Conservation (phyloP, 1,140 invertebrate species). For the Venustaconcha ellipsiformis region DNA sequence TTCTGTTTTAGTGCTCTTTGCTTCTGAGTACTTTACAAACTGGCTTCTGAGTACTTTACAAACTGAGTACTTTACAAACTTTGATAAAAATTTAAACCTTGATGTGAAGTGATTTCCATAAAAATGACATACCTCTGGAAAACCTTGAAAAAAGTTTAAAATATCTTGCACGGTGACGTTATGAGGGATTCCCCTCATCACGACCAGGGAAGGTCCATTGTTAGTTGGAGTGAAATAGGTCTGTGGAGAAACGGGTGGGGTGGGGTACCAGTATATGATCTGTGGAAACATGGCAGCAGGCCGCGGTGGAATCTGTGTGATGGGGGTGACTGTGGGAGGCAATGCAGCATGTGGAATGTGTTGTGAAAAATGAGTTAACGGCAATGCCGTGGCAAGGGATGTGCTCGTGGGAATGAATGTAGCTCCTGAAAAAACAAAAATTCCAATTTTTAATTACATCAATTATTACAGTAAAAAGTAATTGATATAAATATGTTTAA, state of each 20-base stretch:
- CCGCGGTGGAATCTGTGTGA: conserved; percentile 25
- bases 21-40: not conserved
- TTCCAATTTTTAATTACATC: no score
- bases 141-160: conserved; percentile 70
- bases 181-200: conserved; percentile 71
- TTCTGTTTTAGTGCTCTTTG: not conserved
- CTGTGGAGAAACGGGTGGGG: conserved; percentile 87
- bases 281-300: conserved; percentile 54
- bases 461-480: no score
- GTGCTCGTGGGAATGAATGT: conserved; percentile 18
- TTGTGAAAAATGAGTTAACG: conserved; percentile 52
- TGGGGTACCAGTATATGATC: conserved; percentile 84
- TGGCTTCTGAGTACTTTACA: no score
- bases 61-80: no score
- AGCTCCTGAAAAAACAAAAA: conserved; percentile 3
- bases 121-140: conserved; percentile 69
- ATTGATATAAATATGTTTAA: no score
- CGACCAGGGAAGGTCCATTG: conserved; percentile 70
- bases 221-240: conserved; percentile 76
- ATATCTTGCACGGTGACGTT: conserved; percentile 68
- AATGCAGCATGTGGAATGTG: conserved; percentile 33
- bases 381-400: conserved; percentile 32
- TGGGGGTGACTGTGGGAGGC: conserved; percentile 35
- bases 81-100: not conserved
- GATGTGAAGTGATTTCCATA: not conserved